Conservation (phyloP, 2,113 vertebrate genomes). For the Sinocyclocheilus rhinocerous region DNA sequence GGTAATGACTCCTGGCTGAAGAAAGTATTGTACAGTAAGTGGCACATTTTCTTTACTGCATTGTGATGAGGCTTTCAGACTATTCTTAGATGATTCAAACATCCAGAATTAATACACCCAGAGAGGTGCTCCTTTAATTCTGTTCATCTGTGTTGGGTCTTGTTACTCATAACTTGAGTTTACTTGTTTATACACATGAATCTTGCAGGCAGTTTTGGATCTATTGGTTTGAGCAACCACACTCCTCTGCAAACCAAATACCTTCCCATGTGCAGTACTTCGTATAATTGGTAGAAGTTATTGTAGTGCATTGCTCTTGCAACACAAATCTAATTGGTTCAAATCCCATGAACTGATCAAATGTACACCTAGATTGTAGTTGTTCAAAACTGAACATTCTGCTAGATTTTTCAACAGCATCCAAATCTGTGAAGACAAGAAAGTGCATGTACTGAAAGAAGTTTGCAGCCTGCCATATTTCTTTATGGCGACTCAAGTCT, state of each 20-base stretch:
- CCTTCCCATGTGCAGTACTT: not conserved
- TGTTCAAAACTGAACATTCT: not conserved
- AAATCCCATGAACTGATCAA: not conserved
- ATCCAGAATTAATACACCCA: not conserved
- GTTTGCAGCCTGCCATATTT: not conserved
- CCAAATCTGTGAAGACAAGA: not conserved
- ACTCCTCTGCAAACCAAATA: not conserved
- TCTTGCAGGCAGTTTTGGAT: not conserved
- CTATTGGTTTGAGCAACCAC: not conserved
- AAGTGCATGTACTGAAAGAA: not conserved
- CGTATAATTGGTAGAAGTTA: not conserved
- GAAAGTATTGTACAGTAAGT: not conserved
- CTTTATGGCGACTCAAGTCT: not conserved
- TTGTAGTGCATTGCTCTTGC: not conserved
- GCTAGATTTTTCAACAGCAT: not conserved
- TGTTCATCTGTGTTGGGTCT: not conserved
- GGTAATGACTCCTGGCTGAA: not conserved
- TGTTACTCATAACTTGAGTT: not conserved
- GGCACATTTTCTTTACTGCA: not conserved
- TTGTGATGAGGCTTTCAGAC: not conserved
- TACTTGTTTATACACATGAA: not conserved
- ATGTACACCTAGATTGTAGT: not conserved
- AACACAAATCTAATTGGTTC: not conserved
- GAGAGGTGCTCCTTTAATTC: not conserved
- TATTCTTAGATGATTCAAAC: not conserved